Conservation (phyloP, 2,113 vertebrate genomes). For the Pseudopodoces humilis region DNA sequence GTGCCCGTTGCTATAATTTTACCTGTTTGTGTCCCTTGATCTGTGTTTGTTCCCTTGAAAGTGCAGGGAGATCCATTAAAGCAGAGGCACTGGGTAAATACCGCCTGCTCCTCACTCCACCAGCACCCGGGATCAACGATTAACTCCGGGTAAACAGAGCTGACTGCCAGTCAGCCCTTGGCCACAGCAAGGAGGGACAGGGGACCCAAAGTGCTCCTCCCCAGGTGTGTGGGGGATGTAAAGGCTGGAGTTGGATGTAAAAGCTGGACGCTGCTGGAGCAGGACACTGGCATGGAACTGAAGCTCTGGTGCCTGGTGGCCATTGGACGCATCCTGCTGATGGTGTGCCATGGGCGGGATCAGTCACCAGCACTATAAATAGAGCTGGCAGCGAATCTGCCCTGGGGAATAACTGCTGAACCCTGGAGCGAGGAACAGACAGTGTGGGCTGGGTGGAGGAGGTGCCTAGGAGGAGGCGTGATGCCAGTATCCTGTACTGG, state of each 20-base stretch:
- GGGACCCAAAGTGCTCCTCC: not conserved
- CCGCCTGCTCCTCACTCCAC: not conserved
- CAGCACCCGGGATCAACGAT: not conserved
- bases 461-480: not conserved
- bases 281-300: fast-evolving
- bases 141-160: constrained; percentile 52
- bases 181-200: not conserved
- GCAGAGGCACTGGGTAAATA: constrained; percentile 61
- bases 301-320: not conserved
- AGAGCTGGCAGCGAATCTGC: fast-evolving
- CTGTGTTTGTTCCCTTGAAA: constrained; percentile 58
- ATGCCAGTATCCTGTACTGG: not conserved
- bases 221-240: not conserved
- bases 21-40: constrained; percentile 54
- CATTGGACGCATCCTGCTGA: not conserved
- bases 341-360: not conserved
- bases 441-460: fast-evolving
- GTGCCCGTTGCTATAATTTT: constrained; percentile 48
- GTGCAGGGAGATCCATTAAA: constrained; percentile 35
- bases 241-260: not conserved
- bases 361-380: not conserved
- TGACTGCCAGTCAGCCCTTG: not conserved
- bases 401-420: not conserved
- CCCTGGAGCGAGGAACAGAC: not conserved
- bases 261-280: not conserved